Conservation (phyloP, 1,140 invertebrate species). For the Odontomachus brunneus region DNA sequence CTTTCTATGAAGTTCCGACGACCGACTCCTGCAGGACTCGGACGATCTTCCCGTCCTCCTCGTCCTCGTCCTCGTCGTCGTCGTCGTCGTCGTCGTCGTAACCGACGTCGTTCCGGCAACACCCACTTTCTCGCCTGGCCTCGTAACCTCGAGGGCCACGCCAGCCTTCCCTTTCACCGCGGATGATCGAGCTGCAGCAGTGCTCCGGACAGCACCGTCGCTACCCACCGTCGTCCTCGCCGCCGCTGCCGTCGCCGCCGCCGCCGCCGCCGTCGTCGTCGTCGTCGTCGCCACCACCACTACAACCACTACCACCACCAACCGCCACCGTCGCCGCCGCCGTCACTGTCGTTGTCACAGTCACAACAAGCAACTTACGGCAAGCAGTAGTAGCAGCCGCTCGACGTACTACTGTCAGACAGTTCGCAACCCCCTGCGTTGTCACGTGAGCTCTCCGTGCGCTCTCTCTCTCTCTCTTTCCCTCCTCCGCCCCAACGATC, state of each 20-base stretch:
- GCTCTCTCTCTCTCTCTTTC: too few relatives aligned
- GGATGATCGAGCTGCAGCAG: slow-evolving; percentile 61
- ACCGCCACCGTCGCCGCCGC: slow-evolving; percentile 31
- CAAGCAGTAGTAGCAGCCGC: slow-evolving; percentile 60
- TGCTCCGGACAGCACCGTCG: slow-evolving; percentile 55
- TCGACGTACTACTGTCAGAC: slow-evolving; percentile 38
- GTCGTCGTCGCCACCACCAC: slow-evolving; percentile 48
- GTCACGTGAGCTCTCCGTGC: slow-evolving; percentile 29
- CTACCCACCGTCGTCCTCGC: too few relatives aligned
- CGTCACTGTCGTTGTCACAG: slow-evolving; percentile 45
- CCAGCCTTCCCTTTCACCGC: slow-evolving; percentile 62
- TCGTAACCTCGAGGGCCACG: slow-evolving; percentile 75
- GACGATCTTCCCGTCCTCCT: slow-evolving; percentile 35
- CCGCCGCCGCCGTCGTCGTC: slow-evolving; percentile 36
- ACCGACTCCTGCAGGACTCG: slow-evolving; percentile 36
- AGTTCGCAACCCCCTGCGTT: slow-evolving; percentile 29
- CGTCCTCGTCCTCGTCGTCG: slow-evolving; percentile 10
- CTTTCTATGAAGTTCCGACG: slow-evolving; percentile 20
- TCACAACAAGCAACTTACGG: slow-evolving; percentile 52
- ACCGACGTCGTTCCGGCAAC: slow-evolving; percentile 68
- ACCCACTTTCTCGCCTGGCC: slow-evolving; percentile 77
- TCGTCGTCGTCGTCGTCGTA: not conserved
- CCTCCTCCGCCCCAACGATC: slow-evolving; percentile 35
- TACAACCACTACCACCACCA: slow-evolving; percentile 37
- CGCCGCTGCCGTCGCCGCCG: slow-evolving; percentile 2